phyloP scores from a whole-genome alignment of 1,140 invertebrate species.

The Drosophila suzukii region DNA sequence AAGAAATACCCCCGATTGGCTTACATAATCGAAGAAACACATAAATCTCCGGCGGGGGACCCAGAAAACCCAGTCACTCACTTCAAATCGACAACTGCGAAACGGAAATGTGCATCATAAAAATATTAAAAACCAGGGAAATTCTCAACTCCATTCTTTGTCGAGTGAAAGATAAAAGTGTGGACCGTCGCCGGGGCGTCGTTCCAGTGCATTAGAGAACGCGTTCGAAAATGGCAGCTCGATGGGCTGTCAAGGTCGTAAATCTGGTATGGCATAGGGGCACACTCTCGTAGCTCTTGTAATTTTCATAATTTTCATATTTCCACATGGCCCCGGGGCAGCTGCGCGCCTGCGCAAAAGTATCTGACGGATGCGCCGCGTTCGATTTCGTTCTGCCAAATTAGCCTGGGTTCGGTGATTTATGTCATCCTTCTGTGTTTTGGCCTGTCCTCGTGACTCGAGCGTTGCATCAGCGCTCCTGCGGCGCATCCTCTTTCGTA shows the following conservation, averaged over 20 bases:
- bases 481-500: conserved; percentile 66
- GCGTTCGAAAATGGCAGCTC: conserved; percentile 49
- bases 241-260: conserved; percentile 71
- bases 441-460: conserved; percentile 17
- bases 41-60: conserved; percentile 62
- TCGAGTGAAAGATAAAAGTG: conserved; percentile 58
- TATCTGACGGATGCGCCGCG: conserved; percentile 66
- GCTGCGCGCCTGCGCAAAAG: conserved; percentile 71
- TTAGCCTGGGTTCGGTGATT: conserved; percentile 64
- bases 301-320: conserved; percentile 74
- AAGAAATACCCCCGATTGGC: conserved; percentile 40
- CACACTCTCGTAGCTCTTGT: conserved; percentile 32
- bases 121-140: conserved; percentile 74
- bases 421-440: conserved; percentile 56
- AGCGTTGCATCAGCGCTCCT: conserved; percentile 27
- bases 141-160: conserved; percentile 15
- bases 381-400: conserved; percentile 74
- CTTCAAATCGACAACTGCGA: conserved; percentile 51
- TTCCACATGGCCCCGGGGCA: conserved; percentile 39
- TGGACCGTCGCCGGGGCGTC: conserved; percentile 35
- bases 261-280: conserved; percentile 60
- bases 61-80: conserved; percentile 66
- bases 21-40: conserved; percentile 78
- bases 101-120: conserved; percentile 81
- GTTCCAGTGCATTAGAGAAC: conserved; percentile 73